phyloP scores from a whole-genome alignment of 2,113 vertebrate genomes.

The Entelurus aequoreus region DNA sequence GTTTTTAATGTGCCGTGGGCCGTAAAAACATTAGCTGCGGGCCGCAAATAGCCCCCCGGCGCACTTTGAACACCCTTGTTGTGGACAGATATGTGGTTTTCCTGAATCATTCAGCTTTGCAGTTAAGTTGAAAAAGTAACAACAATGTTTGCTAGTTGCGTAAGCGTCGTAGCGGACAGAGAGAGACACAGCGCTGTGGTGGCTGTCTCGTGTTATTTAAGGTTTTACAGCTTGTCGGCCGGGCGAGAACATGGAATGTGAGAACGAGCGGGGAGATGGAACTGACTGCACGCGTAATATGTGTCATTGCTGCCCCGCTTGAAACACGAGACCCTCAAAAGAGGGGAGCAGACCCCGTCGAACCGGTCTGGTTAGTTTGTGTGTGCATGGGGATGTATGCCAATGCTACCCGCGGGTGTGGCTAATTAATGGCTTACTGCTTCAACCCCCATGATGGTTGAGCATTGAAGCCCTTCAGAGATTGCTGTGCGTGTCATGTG shows the following conservation, averaged over 20 bases:
- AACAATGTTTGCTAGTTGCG: too few species aligned
- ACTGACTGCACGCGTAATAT: not conserved
- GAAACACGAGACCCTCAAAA: constrained; percentile 3
- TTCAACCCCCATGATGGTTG: constrained; percentile 15
- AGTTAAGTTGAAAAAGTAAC: too few species aligned
- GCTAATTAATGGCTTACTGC: constrained; percentile 19
- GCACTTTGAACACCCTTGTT: too few species aligned
- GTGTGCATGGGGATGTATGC: constrained; percentile 3
- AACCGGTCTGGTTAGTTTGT: constrained; percentile 26
- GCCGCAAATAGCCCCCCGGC: too few species aligned
- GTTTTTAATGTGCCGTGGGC: too few species aligned
- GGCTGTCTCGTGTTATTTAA: constrained; percentile 36
- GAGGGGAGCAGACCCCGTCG: constrained; percentile 23
- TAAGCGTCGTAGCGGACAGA: not conserved
- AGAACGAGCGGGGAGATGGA: constrained; percentile 6
- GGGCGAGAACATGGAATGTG: constrained; percentile 40
- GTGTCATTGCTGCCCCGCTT: not conserved
- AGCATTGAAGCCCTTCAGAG: constrained; percentile 2
- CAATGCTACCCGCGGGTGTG: not conserved
- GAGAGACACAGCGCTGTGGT: constrained; percentile 28
- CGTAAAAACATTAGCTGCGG: too few species aligned
- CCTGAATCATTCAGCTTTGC: too few species aligned
- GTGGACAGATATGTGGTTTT: too few species aligned
- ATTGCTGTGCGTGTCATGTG: constrained; percentile 45
- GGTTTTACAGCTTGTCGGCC: constrained; percentile 29